Evolutionary conservation across 2,888 invertebrate genomes (phyloP).

Genomic region (Rotaria sp.): DNA sequence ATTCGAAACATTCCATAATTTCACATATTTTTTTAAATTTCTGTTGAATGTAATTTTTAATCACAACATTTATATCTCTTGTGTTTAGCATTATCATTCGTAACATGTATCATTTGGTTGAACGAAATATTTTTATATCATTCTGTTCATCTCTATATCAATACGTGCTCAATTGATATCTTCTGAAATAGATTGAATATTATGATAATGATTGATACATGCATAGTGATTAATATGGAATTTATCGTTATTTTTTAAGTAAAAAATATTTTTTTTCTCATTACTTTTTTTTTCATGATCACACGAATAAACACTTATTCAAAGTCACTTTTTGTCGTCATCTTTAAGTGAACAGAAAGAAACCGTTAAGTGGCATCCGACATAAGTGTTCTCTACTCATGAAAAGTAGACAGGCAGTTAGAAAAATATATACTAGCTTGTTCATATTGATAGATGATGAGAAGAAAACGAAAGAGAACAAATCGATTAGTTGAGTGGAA

Average conservation of each 20-base stretch:
- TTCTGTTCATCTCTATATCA: neutral
- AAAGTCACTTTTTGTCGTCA: conserved; percentile 17
- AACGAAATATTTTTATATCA: neutral
- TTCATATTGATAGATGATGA: neutral
- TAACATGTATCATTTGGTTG: neutral
- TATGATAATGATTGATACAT: neutral
- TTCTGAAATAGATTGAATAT: neutral
- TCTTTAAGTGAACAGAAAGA: neutral
- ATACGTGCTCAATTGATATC: neutral
- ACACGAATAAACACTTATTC: conserved; percentile 1
- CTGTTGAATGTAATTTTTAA: no score
- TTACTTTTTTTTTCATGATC: neutral
- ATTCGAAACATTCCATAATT: no score
- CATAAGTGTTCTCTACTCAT: neutral
- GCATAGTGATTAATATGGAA: neutral
- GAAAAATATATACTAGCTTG: neutral
- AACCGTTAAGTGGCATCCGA: neutral
- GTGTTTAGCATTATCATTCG: neutral
- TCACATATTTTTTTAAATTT: no score
- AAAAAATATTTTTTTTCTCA: neutral
- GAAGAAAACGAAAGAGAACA: neutral
- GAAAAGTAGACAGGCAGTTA: neutral
- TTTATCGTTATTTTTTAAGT: neutral
- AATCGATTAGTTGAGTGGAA: conserved; percentile 6
- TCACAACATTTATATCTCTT: no score